Evolutionary conservation across 2,113 vertebrate species (phyloP), one percentile per base, ranked within the genome.

Genomic region (Scomber japonicus): DNA sequence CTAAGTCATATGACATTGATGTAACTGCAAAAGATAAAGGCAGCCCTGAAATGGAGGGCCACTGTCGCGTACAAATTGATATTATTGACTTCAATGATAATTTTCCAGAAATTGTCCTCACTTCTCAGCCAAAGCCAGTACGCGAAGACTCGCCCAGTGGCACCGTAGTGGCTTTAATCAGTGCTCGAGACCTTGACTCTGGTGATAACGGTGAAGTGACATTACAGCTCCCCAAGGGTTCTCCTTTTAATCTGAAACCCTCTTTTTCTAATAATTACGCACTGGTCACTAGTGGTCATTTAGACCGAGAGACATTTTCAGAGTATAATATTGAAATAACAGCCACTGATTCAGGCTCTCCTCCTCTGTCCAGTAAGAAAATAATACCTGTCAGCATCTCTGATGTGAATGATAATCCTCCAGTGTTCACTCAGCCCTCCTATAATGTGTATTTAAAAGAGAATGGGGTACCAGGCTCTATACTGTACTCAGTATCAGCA

Each of bases 221-320:
- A 8, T 89, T 97, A 69, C 86, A 86, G 8, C 88, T 97, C 14
- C 78, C 89, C 11, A 93, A 94, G 0, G 57, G 84, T 0, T 90
- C 95, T 45, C 97, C 97, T 2, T 99, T 99, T 87, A 89, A 81
- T 63, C 88, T 93, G 16, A 97, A 94, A 78, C 87, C 90, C 0
- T 95, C 97, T 0, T 95, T 96, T 78, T 96, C 96, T 66, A 97
- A 98, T 78, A 97, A 97, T 85, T 99, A 97, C 57, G 96, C 96
- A 0, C 83, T 99, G 62, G 90, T 98, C 16, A 97, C 96, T 0
- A 85, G 57, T 54, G 93, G 89, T 10, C 64, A 72, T 46, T 88
- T 98, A 88, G 96, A 98, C 78, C 78, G 96, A 17, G 97, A 98
- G 79, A 75, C 73, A 0, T 81, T 48, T 7, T 86, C 95, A 1